Evolutionary conservation across 2,113 vertebrate genomes (phyloP).

Genomic region (Arizona elegans): DNA sequence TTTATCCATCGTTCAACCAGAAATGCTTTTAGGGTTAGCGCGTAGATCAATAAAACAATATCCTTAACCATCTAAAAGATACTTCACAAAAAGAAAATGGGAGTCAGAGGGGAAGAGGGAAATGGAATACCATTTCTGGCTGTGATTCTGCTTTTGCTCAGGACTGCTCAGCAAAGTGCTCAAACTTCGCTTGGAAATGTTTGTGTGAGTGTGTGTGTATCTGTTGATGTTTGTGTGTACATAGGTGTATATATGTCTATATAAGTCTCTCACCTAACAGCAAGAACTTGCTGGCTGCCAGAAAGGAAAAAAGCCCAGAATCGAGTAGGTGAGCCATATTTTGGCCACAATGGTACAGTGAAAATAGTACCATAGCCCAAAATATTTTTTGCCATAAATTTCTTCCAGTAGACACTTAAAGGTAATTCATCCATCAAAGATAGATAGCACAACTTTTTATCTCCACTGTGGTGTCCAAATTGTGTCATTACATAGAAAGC

Average conservation of each 20-base stretch:
- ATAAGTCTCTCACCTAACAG: too few relatives aligned
- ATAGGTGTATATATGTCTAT: too few relatives aligned
- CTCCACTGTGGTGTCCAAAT: neutral
- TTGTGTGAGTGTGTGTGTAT: too few relatives aligned
- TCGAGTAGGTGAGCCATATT: neutral
- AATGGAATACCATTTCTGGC: too few relatives aligned
- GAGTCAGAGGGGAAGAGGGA: neutral
- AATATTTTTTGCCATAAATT: neutral
- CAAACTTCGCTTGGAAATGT: too few relatives aligned
- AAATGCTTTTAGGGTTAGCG: neutral
- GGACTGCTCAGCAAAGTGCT: too few relatives aligned
- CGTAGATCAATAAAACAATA: neutral
- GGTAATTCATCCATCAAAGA: neutral
- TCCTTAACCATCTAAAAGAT: neutral
- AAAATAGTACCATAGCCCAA: neutral
- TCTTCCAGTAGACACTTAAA: neutral
- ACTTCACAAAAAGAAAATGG: neutral
- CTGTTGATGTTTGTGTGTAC: too few relatives aligned
- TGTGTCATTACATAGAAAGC: neutral
- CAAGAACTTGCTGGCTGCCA: too few relatives aligned
- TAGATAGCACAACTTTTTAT: neutral
- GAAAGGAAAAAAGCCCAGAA: too few relatives aligned
- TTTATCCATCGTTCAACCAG: neutral
- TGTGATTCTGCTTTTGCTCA: neutral
- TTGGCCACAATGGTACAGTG: neutral